A percentile compares a stretch with the other conserved stretches of the same genome.
These are phyloP conservation scores for Buphagus erythrorhynchus DNA, from an alignment of 2,797 vertebrate species.

Conservation along the genomic window DNA sequence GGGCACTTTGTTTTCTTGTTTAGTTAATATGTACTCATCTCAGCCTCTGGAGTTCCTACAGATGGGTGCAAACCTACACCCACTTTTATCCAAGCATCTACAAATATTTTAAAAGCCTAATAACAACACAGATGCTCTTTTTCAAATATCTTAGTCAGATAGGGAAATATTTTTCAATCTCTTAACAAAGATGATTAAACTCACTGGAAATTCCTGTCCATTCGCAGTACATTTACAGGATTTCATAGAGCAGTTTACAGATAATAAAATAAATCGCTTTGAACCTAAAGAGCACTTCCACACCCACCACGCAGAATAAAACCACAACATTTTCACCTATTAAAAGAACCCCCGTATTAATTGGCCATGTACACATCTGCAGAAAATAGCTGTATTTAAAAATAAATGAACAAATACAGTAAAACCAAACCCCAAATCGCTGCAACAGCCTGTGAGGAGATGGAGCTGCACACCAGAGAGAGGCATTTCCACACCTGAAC, in stretches of 20 bases:
- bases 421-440: background rate
- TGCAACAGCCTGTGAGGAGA: background rate
- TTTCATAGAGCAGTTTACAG: background rate
- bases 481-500: conserved; percentile 19
- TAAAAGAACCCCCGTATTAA: background rate
- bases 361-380: background rate
- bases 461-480: background rate
- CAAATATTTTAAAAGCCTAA: background rate
- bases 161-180: background rate
- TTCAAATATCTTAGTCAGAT: background rate
- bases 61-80: background rate
- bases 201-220: background rate
- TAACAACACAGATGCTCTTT: conserved; percentile 2
- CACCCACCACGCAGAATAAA: background rate
- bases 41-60: background rate
- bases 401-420: background rate
- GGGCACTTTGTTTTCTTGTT: background rate
- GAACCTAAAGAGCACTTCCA: background rate
- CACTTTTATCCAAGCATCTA: background rate
- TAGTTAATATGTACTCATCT: background rate
- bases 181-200: background rate
- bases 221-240: background rate
- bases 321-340: background rate
- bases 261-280: background rate
- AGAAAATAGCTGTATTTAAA: background rate